Percentiles rank a stretch among this genome's conserved stretches.
phyloP scores from a whole-genome alignment of 2,797 vertebrate species.

The Lophotriccus pileatus region DNA sequence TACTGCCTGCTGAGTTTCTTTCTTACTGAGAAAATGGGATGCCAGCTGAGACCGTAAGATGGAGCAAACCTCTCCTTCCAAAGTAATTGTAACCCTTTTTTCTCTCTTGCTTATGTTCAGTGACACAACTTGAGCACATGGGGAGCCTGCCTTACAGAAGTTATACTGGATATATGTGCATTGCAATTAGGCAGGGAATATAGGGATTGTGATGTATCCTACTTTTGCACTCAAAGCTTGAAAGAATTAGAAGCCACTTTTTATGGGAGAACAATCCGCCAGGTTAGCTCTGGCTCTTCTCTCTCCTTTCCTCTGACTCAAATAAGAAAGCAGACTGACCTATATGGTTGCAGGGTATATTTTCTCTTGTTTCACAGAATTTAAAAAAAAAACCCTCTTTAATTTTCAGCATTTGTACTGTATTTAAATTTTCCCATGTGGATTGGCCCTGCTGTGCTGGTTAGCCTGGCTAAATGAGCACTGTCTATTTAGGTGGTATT shows the following conservation, averaged over 20 bases:
- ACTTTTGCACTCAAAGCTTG: background rate
- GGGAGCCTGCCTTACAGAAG: background rate
- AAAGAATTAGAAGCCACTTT: background rate
- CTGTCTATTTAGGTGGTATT: slow-evolving; percentile 34
- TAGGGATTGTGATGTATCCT: fast-evolving
- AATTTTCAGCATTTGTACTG: background rate
- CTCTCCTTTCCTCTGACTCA: background rate
- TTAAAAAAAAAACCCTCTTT: fast-evolving
- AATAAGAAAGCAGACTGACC: background rate
- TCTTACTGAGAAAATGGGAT: background rate
- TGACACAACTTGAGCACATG: background rate
- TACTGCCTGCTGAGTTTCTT: background rate
- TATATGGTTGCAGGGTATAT: background rate
- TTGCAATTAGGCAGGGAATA: background rate
- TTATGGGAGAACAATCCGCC: background rate
- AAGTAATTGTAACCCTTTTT: background rate
- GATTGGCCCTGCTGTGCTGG: background rate
- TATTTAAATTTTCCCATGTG: background rate
- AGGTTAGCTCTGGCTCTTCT: background rate
- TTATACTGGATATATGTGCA: background rate
- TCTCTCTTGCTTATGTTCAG: background rate
- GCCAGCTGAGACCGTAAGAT: background rate
- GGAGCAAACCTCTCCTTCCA: background rate
- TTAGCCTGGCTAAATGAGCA: slow-evolving; percentile 6
- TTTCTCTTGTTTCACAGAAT: background rate